Conservation (phyloP, 2,113 vertebrate genomes). For the Cisticola juncidis region DNA sequence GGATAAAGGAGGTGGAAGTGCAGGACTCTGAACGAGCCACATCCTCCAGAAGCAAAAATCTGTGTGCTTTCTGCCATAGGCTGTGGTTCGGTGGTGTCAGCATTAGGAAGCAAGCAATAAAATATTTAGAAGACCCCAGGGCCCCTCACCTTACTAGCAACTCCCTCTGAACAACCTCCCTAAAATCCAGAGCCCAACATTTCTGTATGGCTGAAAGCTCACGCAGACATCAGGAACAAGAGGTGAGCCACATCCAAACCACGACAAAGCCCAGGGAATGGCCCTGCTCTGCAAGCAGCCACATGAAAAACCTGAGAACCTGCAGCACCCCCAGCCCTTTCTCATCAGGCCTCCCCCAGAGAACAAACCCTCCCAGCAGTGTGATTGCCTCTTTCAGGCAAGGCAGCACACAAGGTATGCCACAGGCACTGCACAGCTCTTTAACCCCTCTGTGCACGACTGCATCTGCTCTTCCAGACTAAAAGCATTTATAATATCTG, state of each 20-base stretch:
- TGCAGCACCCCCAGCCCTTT: not conserved
- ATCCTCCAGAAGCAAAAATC: not conserved
- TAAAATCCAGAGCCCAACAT: accelerated
- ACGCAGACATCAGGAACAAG: not conserved
- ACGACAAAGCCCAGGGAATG: not conserved
- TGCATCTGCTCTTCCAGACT: not conserved
- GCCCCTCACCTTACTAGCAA: not conserved
- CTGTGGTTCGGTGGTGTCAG: not conserved
- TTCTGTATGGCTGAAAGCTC: not conserved
- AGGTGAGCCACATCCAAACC: accelerated
- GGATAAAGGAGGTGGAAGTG: not conserved
- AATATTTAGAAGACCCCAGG: not conserved
- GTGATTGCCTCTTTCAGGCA: not conserved
- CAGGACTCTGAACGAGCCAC: not conserved
- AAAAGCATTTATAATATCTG: not conserved
- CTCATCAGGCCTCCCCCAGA: not conserved
- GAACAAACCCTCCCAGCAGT: not conserved
- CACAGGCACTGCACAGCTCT: not conserved
- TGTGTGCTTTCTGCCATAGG: not conserved
- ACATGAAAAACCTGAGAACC: not conserved
- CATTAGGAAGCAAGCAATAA: not conserved
- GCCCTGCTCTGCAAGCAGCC: not conserved
- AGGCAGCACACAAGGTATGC: not conserved
- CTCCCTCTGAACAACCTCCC: not conserved
- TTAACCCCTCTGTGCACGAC: not conserved